Conservation (phyloP, 1,140 invertebrate genomes). For the Ceratitis capitata region DNA sequence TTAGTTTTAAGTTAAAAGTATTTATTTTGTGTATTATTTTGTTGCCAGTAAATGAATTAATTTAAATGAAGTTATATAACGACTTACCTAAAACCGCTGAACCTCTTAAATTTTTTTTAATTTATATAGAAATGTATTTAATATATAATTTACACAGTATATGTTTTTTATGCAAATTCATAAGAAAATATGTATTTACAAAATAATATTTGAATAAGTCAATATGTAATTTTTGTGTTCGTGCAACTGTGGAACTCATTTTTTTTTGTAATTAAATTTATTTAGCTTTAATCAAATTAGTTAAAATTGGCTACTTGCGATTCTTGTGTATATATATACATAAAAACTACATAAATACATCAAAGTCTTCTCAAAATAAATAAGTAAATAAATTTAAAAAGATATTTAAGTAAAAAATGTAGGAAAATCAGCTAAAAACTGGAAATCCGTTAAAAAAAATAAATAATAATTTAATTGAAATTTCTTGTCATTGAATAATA, state of each 20-base stretch:
- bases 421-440: neutral
- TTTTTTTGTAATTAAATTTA: constrained; percentile 1
- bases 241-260: constrained; percentile 19
- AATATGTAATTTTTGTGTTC: neutral
- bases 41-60: neutral
- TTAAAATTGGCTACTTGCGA: neutral
- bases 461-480: neutral
- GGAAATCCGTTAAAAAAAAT: neutral
- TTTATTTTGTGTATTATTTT: constrained; percentile 27
- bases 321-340: neutral
- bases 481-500: neutral
- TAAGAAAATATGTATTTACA: neutral
- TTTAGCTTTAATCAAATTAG: constrained; percentile 39
- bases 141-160: neutral
- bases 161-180: neutral
- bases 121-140: neutral
- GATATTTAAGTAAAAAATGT: neutral
- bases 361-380: neutral
- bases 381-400: neutral
- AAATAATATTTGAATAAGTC: constrained; percentile 6
- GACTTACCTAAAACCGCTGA: constrained; percentile 18
- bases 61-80: constrained; percentile 12
- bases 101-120: constrained; percentile 13
- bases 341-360: neutral
- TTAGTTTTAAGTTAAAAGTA: neutral